Percentiles rank a stretch among this genome's conserved stretches.
Conservation (phyloP, 2,113 vertebrate species). For the Corythornis vintsioides region DNA sequence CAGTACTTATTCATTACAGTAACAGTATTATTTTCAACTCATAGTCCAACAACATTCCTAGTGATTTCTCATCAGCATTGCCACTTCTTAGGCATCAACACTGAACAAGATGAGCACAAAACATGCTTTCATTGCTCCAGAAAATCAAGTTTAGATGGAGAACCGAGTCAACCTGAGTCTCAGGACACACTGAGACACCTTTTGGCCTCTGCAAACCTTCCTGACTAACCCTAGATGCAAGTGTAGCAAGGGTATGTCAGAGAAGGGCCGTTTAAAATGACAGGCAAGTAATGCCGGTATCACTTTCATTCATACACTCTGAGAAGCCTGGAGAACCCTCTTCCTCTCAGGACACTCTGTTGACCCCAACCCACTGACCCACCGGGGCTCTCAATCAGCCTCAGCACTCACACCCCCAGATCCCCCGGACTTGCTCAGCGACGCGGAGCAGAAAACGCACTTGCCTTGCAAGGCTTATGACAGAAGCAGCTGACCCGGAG, state of each 20-base stretch:
- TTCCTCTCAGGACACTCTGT: neutral
- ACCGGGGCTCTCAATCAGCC: accelerated
- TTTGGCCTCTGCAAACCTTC: neutral
- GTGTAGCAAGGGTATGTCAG: accelerated
- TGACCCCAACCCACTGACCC: neutral
- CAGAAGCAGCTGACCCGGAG: neutral
- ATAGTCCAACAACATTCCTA: neutral
- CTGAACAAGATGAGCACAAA: neutral
- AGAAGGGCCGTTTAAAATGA: neutral
- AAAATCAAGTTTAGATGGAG: neutral
- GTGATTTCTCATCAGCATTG: neutral
- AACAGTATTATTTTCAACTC: neutral
- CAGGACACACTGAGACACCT: neutral
- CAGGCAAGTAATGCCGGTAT: accelerated
- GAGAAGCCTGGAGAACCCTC: neutral
- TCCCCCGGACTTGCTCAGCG: neutral
- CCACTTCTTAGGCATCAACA: neutral
- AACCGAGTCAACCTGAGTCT: neutral
- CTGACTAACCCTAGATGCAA: neutral
- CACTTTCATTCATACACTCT: neutral
- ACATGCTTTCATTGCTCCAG: neutral
- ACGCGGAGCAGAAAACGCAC: accelerated
- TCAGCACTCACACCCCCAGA: neutral
- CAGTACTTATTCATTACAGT: neutral
- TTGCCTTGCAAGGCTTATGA: neutral